Evolutionary conservation across 2,888 invertebrate species (phyloP), one percentile per base, ranked within the genome.

Genomic region (Oligia strigilis): DNA sequence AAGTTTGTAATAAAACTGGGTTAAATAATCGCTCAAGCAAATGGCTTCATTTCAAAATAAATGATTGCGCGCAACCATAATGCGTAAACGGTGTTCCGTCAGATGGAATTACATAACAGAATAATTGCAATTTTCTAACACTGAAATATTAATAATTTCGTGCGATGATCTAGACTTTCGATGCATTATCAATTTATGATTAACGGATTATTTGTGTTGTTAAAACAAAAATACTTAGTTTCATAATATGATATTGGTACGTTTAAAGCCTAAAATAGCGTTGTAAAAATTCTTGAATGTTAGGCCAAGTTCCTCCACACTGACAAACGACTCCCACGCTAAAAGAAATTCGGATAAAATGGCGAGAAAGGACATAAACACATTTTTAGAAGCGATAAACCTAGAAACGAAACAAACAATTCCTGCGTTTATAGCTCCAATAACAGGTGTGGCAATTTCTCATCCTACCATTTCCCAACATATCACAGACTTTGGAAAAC

Each of bases 401-500:
- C 77, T 64, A 77, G 62, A 84, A 83, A 69, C 29, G 46, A 46
- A 70, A 66, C 9, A 29, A 83, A 62, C 19, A 72, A 80, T 72
- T 58, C 43, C 65, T 55, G 29, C 23, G 17, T 64, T 60, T 67
- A 36, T 40, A 75, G 65, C 23, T 70, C 40, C 17, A 75, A 77
- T 43, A 70, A 64, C 69, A 88, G 87, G 87, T 85, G 89, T 84
- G 89, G 86, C 46, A 70, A 13, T 72, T 69, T 78, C 73, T 84
- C 84, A 80, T 84, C 71, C 82, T 69, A 83, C 19, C 29, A 49
- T 80, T 87, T 49, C 78, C 74, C 66, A 86, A 81, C 77, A 72
- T 78, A 77, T 73, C 79, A 81, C 80, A 11, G 85, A 83, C 85
- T 90, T 93, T 93, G 91, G 91, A 91, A 93, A 91, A 86, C 77